These are phyloP conservation scores for Hydrozoanthus tunicans DNA, from an alignment of 64 coral and sea anemone genomes.

Conservation along the genomic window DNA sequence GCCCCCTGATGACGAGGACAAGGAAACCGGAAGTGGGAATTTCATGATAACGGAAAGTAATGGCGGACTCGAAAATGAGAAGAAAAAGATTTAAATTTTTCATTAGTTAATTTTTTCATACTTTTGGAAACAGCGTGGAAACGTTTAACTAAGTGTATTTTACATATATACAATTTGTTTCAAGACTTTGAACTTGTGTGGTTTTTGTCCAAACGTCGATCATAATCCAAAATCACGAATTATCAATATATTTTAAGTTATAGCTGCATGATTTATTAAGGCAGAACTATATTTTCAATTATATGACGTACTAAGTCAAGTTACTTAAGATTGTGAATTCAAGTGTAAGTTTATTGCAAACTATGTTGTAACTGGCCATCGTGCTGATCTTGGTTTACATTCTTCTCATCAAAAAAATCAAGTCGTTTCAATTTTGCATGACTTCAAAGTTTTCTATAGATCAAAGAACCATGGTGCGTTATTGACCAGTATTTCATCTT, in stretches of 20 bases:
- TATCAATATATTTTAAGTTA: neutral
- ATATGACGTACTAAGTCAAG: neutral
- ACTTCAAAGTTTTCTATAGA: no score
- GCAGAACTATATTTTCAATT: neutral
- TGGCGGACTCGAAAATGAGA: neutral
- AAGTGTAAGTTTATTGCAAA: no score
- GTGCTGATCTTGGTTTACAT: no score
- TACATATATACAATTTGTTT: neutral
- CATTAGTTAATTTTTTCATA: neutral
- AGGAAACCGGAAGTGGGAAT: slow-evolving; percentile 25
- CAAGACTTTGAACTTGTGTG: neutral
- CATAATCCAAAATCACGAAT: neutral
- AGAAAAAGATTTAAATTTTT: slow-evolving; percentile 33
- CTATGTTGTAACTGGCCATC: no score
- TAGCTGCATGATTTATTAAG: neutral
- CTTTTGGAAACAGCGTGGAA: neutral
- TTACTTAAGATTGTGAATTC: neutral
- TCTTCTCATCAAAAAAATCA: no score
- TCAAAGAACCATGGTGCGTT: no score
- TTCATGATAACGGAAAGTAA: slow-evolving; percentile 1
- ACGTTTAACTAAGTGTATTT: neutral
- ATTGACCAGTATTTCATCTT: no score
- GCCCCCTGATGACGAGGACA: slow-evolving; percentile 52
- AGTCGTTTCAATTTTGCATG: no score
- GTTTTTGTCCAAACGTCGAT: neutral